A percentile compares a stretch with the other conserved stretches of the same genome.
phyloP scores from a whole-genome alignment of 2,113 vertebrate species.

The Terrapene triunguis region DNA sequence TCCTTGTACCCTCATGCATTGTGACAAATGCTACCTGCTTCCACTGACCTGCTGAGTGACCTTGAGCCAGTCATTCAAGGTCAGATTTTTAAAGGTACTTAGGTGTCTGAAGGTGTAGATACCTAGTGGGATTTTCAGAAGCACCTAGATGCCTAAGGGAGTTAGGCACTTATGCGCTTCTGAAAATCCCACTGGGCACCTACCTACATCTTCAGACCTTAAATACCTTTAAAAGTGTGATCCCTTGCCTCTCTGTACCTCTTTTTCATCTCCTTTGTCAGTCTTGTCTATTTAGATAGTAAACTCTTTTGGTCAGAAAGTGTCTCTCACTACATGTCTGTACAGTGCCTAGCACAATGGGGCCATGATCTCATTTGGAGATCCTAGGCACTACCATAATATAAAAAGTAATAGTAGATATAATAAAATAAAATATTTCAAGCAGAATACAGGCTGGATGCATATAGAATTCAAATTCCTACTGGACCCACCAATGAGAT shows the following conservation, averaged over 20 bases:
- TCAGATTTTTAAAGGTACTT: not conserved
- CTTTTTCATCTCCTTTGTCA: not conserved
- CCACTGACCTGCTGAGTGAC: not conserved
- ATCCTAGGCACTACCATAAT: not conserved
- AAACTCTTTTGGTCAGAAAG: not conserved
- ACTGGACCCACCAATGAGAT: not conserved
- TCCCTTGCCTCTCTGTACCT: not conserved
- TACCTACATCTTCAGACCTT: not conserved
- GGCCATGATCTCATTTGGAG: not conserved
- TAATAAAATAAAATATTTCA: not conserved
- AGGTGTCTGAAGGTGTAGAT: not conserved
- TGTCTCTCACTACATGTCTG: not conserved
- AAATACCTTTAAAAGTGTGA: not conserved
- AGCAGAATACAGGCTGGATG: not conserved
- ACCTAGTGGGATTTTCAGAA: not conserved
- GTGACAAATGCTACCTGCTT: not conserved
- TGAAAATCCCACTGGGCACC: not conserved
- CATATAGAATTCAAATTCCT: not conserved
- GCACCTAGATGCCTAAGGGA: not conserved
- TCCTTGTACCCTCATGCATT: not conserved
- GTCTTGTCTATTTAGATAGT: not conserved
- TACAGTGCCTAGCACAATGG: not conserved
- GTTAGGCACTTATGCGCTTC: not conserved
- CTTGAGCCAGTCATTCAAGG: not conserved
- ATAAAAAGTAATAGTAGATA: not conserved